Evolutionary conservation across 2,797 vertebrate species (phyloP).

Genomic region (Pseudotriccus pelzelni): DNA sequence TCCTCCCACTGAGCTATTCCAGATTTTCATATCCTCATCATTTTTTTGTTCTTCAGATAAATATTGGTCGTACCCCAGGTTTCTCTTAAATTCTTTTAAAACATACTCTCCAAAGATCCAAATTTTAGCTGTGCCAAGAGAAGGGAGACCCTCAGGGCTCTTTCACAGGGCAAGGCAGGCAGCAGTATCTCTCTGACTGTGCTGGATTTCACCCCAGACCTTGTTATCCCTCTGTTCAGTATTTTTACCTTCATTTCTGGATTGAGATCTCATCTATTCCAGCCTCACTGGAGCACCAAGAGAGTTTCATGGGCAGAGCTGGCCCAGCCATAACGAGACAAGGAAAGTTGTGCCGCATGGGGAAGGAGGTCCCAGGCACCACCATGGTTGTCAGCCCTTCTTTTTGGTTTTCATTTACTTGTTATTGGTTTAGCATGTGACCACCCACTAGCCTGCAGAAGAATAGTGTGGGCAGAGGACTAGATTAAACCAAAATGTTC

Average conservation of each 20-base stretch:
- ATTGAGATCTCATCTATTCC: neutral
- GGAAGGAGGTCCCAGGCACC: neutral
- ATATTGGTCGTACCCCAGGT: neutral
- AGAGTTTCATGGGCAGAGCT: fast-evolving
- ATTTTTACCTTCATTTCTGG: neutral
- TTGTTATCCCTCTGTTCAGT: neutral
- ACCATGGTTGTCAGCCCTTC: neutral
- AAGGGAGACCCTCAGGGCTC: neutral
- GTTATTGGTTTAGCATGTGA: neutral
- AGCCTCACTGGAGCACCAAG: neutral
- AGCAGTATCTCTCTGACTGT: neutral
- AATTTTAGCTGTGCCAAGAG: neutral
- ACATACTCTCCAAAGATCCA: neutral
- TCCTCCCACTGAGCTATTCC: neutral
- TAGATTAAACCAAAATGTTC: neutral
- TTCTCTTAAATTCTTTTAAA: neutral
- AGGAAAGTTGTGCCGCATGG: neutral
- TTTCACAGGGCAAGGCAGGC: neutral
- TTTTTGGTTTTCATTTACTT: conserved; percentile 4
- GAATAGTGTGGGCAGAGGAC: neutral
- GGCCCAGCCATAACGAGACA: neutral
- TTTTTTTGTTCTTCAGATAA: neutral
- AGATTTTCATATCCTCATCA: neutral
- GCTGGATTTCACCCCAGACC: neutral
- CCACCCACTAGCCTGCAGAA: neutral